Evolutionary conservation across 2,113 vertebrate species (phyloP), one percentile per base, ranked within the genome.

Genomic region (Desmodus rotundus): DNA sequence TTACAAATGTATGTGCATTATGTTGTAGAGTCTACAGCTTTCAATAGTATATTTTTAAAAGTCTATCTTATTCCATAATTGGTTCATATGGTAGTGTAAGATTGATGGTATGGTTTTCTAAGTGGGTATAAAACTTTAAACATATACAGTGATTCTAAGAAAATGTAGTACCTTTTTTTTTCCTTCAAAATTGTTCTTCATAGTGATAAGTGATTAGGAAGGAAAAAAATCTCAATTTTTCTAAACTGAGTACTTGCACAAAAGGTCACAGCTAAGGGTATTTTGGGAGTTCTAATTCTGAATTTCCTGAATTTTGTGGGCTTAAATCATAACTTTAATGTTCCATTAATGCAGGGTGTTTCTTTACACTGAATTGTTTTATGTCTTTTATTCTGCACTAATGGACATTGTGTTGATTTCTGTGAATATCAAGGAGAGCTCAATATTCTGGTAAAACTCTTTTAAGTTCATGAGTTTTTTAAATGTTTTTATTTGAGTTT

Each of bases 391-490:
- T 96, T 89, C 63, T 87, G 1, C 82, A 11, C 16, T 65, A 97
- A 97, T 97, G 92, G 94, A 96, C 65, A 97, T n/a, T 93, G 85
- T 96, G 94, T 95, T 97, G 96, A 97, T 96, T 97, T 96, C 90
- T 97, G 43, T 96, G 90, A 96, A 50, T 93, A 93, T 92, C 85
- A 96, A 88, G 47, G 24, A 85, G 33, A 97, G 82, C 41, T 96
- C 88, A 89, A 61, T 89, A 92, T 84, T 91, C 90, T 97, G 77
- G 67, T 83, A 96, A 90, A 96, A 97, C 43, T 92, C 67, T 89
- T 93, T 83, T 94, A 50, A 87, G 85, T 70, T 93, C 33, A 87
- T 36, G 19, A 50, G 52, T 77, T 82, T 96, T 31, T 95, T 31
- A 36, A 47, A 68, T 72, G 20, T 26, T 83, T 84, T 78, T 68